Conservation (phyloP, 2,888 invertebrate genomes). For the Agrilus biguttatus region DNA sequence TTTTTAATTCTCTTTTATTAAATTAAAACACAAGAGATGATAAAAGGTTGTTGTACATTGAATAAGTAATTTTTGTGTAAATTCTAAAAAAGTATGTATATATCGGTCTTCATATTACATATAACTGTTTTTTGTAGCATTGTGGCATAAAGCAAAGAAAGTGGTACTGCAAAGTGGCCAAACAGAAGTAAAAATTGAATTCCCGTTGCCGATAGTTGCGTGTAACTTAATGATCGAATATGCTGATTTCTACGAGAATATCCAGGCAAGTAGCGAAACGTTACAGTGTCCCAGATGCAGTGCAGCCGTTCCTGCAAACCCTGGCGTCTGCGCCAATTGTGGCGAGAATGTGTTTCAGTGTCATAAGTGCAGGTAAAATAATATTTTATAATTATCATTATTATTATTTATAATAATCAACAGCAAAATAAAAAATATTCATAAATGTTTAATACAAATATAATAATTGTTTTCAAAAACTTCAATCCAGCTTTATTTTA, state of each 20-base stretch:
- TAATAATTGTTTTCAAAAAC: no score
- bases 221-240: constrained; percentile 98
- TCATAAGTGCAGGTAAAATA: constrained; percentile 76
- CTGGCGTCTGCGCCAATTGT: constrained; percentile 92
- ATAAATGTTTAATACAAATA: no score
- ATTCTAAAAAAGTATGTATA: neutral
- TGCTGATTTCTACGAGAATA: constrained; percentile 93
- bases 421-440: no score
- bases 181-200: constrained; percentile 92
- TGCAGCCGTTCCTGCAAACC: constrained; percentile 91
- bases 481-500: neutral
- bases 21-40: no score
- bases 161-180: constrained; percentile 82
- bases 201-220: constrained; percentile 91
- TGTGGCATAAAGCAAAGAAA: constrained; percentile 96
- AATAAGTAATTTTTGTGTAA: neutral
- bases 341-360: constrained; percentile 99
- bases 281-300: constrained; percentile 93
- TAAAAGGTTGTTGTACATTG: neutral
- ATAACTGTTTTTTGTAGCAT: constrained; percentile 32
- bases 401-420: no score
- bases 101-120: neutral
- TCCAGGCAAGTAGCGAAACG: constrained; percentile 85
- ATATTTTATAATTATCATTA: neutral
- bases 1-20: no score